phyloP scores from a whole-genome alignment of 2,113 vertebrate genomes.

The Mus pahari region DNA sequence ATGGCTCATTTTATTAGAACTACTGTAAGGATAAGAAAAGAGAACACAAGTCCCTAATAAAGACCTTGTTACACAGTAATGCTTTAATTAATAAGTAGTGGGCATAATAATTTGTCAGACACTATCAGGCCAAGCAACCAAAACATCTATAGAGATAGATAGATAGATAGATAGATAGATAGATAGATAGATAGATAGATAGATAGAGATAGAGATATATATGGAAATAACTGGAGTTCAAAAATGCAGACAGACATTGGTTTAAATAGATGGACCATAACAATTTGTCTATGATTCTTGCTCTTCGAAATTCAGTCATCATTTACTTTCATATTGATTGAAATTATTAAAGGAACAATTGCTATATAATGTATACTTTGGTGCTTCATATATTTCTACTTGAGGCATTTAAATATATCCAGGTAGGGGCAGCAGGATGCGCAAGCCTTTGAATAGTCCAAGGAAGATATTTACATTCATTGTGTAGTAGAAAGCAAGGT shows the following conservation, averaged over 20 bases:
- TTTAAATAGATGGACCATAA: conserved; percentile 3
- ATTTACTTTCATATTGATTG: conserved; percentile 20
- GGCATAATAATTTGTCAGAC: not conserved
- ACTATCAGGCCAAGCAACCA: not conserved
- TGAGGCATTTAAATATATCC: not conserved
- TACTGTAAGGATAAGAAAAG: not conserved
- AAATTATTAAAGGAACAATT: not conserved
- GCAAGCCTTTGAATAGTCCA: not conserved
- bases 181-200: too few relatives aligned
- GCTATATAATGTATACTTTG: not conserved
- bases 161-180: too few relatives aligned
- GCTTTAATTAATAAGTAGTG: not conserved
- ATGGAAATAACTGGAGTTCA: conserved; percentile 13
- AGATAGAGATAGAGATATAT: too few relatives aligned
- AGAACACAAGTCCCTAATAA: not conserved
- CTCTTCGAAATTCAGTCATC: conserved; percentile 20
- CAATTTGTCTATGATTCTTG: not conserved
- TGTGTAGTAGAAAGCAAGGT: not conserved
- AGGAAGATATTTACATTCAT: not conserved
- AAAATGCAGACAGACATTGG: not conserved
- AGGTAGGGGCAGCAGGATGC: not conserved
- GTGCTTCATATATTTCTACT: not conserved
- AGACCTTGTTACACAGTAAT: not conserved
- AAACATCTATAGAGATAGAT: too few relatives aligned
- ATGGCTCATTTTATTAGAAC: not conserved